phyloP scores from a whole-genome alignment of 2,888 invertebrate species.

The Scaptomyza cyrtandrae region DNA sequence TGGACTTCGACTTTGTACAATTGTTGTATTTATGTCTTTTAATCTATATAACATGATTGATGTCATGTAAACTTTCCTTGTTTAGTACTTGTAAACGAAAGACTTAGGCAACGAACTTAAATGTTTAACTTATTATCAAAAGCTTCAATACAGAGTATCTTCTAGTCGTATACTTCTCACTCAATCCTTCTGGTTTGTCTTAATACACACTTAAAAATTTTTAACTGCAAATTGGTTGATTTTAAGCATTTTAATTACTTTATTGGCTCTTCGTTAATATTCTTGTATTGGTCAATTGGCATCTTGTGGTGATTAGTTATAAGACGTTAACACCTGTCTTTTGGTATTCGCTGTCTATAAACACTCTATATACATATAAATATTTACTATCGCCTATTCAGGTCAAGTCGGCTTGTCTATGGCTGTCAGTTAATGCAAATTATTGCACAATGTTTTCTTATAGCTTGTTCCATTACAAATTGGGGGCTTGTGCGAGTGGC shows the following conservation, averaged over 20 bases:
- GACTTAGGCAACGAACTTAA: conserved; percentile 70
- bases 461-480: conserved; percentile 61
- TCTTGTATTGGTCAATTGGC: conserved; percentile 29
- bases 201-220: background rate
- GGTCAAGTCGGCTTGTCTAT: conserved; percentile 70
- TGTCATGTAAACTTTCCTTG: too few species aligned
- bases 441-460: conserved; percentile 53
- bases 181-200: background rate
- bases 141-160: background rate
- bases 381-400: conserved; percentile 55
- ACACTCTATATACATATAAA: conserved; percentile 1
- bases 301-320: conserved; percentile 18
- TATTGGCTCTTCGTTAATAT: conserved; percentile 27
- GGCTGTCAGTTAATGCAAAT: conserved; percentile 75
- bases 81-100: conserved; percentile 4
- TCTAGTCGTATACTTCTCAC: background rate
- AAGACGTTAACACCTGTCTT: conserved; percentile 61
- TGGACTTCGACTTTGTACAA: conserved; percentile 5
- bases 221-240: conserved; percentile 10
- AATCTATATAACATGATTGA: too few species aligned
- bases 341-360: conserved; percentile 20
- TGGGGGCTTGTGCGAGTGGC: conserved; percentile 54
- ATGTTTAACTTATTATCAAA: too few species aligned
- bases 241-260: conserved; percentile 45
- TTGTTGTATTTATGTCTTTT: too few species aligned